Conservation (phyloP, 2,888 invertebrate genomes). For the Anorthoa munda region DNA sequence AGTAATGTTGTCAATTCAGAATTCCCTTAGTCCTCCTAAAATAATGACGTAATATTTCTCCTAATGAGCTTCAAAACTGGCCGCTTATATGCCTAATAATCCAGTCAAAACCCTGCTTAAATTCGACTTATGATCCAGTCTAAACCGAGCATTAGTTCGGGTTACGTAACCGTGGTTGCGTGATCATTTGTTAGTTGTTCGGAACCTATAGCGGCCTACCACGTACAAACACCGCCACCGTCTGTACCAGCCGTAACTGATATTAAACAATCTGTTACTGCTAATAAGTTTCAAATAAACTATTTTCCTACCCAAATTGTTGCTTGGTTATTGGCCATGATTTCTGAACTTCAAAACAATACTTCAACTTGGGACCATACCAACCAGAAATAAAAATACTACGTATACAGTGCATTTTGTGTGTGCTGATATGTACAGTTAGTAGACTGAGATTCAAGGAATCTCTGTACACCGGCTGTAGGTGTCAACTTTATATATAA, state of each 20-base stretch:
- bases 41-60: neutral
- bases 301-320: constrained; percentile 10
- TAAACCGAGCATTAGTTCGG: constrained; percentile 7
- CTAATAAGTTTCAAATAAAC: constrained; percentile 21
- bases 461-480: neutral
- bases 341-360: neutral
- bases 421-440: too few species aligned
- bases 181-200: constrained; percentile 46
- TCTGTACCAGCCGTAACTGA: constrained; percentile 8
- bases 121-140: neutral
- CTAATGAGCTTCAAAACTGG: neutral
- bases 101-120: neutral
- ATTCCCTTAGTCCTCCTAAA: neutral
- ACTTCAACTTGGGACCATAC: neutral
- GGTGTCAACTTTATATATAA: neutral
- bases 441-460: neutral
- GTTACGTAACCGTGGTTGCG: constrained; percentile 19
- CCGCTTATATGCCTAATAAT: constrained; percentile 2
- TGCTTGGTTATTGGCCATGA: neutral
- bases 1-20: too few species aligned
- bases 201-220: neutral
- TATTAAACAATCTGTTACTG: constrained; percentile 37
- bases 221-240: constrained; percentile 27
- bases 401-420: too few species aligned
- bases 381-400: too few species aligned